Conservation (phyloP, 2,113 vertebrate genomes). For the Amia ocellicauda region DNA sequence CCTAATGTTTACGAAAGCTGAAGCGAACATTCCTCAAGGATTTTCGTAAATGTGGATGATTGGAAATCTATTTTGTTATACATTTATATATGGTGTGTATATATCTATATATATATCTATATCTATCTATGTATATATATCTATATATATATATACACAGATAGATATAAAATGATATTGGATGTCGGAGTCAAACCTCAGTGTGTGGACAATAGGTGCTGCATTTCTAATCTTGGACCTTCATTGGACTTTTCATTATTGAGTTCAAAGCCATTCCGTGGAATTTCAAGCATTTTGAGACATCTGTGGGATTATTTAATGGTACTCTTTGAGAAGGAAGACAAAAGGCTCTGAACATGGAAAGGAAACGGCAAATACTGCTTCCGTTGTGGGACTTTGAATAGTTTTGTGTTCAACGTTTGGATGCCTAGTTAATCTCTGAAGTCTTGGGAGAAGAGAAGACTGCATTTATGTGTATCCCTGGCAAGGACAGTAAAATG, state of each 20-base stretch:
- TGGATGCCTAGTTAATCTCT: constrained; percentile 30
- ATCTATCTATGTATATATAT: no score
- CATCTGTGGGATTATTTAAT: constrained; percentile 30
- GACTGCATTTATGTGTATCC: constrained; percentile 50
- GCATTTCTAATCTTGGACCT: constrained; percentile 30
- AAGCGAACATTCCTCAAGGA: constrained; percentile 53
- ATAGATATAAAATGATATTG: no score
- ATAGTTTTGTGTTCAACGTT: constrained; percentile 42
- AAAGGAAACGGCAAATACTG: constrained; percentile 62
- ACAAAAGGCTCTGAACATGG: constrained; percentile 32
- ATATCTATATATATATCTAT: no score
- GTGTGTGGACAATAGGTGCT: constrained; percentile 1
- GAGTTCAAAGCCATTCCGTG: constrained; percentile 36
- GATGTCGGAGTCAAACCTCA: constrained; percentile 40
- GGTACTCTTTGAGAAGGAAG: constrained; percentile 37
- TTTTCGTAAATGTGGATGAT: constrained; percentile 39
- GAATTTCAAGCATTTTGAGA: constrained; percentile 43
- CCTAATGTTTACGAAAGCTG: constrained; percentile 31
- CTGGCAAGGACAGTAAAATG: constrained; percentile 39
- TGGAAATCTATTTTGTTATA: constrained; percentile 57
- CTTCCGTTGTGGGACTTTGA: constrained; percentile 41
- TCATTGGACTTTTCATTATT: constrained; percentile 23
- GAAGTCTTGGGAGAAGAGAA: constrained; percentile 32
- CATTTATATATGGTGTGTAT: no score
- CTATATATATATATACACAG: no score